Conservation (phyloP, 2,888 invertebrate genomes). For the Torymus tubicola region DNA sequence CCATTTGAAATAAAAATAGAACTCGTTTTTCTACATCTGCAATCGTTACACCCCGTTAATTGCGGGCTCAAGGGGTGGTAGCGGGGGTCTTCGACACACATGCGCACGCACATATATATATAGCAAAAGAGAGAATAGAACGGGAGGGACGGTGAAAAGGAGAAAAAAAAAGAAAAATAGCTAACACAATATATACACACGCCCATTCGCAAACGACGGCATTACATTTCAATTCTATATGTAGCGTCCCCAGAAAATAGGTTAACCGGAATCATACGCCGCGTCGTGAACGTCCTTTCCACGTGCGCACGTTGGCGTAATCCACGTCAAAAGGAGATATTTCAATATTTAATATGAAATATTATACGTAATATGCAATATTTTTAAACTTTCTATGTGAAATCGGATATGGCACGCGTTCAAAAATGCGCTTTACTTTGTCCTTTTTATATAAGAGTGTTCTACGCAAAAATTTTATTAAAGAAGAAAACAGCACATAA, state of each 20-base stretch:
- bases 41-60: slow-evolving; percentile 58
- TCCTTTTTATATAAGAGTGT: no score
- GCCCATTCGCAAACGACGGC: slow-evolving; percentile 45
- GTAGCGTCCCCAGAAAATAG: slow-evolving; percentile 35
- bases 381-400: no score
- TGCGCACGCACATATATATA: slow-evolving; percentile 4
- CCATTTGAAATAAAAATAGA: slow-evolving; percentile 56
- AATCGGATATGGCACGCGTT: no score
- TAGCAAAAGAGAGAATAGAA: slow-evolving; percentile 18
- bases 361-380: no score
- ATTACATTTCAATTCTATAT: slow-evolving; percentile 48
- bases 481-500: no score
- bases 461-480: no score
- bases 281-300: not conserved
- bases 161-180: slow-evolving; percentile 33
- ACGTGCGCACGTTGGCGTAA: not conserved
- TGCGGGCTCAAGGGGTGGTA: slow-evolving; percentile 53
- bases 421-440: no score
- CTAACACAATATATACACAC: slow-evolving; percentile 37
- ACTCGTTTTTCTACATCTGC: slow-evolving; percentile 57
- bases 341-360: no score
- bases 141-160: slow-evolving; percentile 9
- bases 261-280: slow-evolving; percentile 46
- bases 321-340: not conserved
- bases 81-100: slow-evolving; percentile 42